Evolutionary conservation across 2,888 invertebrate species (phyloP), one percentile per base, ranked within the genome.

Genomic region (Periphyllus acericola): DNA sequence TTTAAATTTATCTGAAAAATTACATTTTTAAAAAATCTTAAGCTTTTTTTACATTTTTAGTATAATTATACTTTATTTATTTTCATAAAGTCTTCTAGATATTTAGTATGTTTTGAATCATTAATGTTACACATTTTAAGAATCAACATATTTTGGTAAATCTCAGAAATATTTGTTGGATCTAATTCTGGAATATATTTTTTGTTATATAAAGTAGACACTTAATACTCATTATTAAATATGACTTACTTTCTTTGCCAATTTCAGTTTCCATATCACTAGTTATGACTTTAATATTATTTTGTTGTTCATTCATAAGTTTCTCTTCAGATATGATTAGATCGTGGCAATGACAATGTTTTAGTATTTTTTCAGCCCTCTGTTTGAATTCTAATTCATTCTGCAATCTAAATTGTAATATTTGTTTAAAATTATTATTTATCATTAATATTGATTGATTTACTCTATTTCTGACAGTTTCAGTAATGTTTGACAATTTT

Each of bases 391-490:
- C 29, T 19, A 75, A 60, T 60, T 83, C 83, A 29, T 83, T 83
- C 55, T 74, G 60, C 21, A 83, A 83, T 60, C 83, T 83, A 32
- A 60, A 60, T 29, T 55, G 2, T 55, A 52, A 4, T 36, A 29
- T 83, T 29, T 9, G n/a, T 83, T 83, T 3, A 29, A 75, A 71
- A 52, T 25, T 32, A 3, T n/a, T 25, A 36, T 46, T 25, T 32
- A 3, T 19, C 9, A 55, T 46, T 71, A 32, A 32, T 82, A 14
- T 34, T 52, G 25, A 52, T 0, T 72, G 9, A 36, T 11, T 74
- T 74, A 83, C 83, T 83, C 83, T 36, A 14, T 55, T 83, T n/a
- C 29, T 74, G 83, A 83, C 19, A 11, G 74, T 36, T 83, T 83
- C 11, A 83, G 60, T 60, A 83, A 29, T 14, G 21, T 83, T 60